Base-by-base conservation (phyloP, 2,888 invertebrate species). In the Sinopyrophorus schimmeli region DNA sequence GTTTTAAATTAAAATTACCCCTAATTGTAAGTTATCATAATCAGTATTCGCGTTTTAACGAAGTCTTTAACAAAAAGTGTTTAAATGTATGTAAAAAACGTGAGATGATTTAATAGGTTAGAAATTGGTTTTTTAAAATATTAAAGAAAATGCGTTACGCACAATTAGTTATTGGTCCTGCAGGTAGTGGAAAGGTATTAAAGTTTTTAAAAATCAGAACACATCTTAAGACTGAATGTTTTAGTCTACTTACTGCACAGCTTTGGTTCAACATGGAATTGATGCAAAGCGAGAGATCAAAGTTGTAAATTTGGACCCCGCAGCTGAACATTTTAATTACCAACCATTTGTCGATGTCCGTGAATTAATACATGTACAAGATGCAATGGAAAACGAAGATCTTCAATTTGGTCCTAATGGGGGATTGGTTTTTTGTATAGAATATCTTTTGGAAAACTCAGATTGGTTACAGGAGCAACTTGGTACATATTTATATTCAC, bases 331-430 rank as follows among this genome's bases (percentile, higher is more conserved):
- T 69, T 99, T 98, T 75, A 87, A 89, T 62, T 99, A 99, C 68
- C 81, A 89, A 46, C 90, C 96, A 0, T 68, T 89, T 5, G 86
- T 86, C 2, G 92, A 93, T 70, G 87, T 93, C 54, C 74, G 92
- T 37, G 90, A 97, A 73, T 76, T 98, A 40, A 96, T 99, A 61
- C 87, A 91, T 53, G 78, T 98, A 1, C 93, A 96, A 54, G 98
- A 99, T 78, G 93, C 89, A 0, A 96, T 97, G 95, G 95, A 97
- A 68, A 95, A 96, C 74, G 89, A 92, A 56, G 90, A 93, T 62
- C 70, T 98, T 17, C 84, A 86, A 63, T 93, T 93, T 74, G 99
- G 99, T 0, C 99, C 99, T 0, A 99, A 99, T 73, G 99, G 99
- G 3, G 98, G 96, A 1, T 81, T 97, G 3, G 81, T 97, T 0